Evolutionary conservation across 2,888 invertebrate species (phyloP).

Genomic region (Philaethria dido): DNA sequence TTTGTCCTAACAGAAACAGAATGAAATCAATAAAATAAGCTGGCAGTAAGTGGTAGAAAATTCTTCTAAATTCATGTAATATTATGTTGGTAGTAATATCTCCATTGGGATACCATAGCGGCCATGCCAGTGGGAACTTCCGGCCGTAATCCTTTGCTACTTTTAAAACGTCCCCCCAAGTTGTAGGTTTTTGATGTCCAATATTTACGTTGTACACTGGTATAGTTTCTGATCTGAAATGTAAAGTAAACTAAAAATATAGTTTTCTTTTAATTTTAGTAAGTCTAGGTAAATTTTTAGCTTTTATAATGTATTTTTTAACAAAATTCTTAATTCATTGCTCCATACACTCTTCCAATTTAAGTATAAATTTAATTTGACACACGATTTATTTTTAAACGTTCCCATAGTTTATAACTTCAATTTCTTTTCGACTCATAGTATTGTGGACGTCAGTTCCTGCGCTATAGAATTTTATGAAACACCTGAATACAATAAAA

Average conservation of each 20-base stretch:
- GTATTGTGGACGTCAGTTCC: no score
- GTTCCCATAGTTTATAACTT: no score
- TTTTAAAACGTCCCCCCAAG: constrained; percentile 93
- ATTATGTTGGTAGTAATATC: constrained; percentile 87
- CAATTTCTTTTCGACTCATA: no score
- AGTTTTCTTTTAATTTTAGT: neutral
- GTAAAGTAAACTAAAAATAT: neutral
- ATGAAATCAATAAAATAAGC: constrained; percentile 91
- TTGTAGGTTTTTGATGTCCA: constrained; percentile 90
- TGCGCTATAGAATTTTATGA: no score
- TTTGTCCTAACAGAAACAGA: constrained; percentile 88
- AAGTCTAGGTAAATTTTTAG: neutral
- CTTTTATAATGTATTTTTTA: no score
- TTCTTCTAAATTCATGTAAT: constrained; percentile 86
- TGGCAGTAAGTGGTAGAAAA: constrained; percentile 90
- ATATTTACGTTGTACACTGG: constrained; percentile 96
- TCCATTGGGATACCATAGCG: constrained; percentile 94
- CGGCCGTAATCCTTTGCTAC: constrained; percentile 86
- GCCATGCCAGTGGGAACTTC: constrained; percentile 91
- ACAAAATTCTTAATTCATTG: no score
- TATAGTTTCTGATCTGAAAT: constrained; percentile 82
- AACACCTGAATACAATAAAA: neutral
- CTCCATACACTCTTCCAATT: no score
- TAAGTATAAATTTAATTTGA: no score
- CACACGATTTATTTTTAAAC: no score